Base-by-base conservation (phyloP, 2,797 vertebrate genomes). In the Anabacerthia variegaticeps region DNA sequence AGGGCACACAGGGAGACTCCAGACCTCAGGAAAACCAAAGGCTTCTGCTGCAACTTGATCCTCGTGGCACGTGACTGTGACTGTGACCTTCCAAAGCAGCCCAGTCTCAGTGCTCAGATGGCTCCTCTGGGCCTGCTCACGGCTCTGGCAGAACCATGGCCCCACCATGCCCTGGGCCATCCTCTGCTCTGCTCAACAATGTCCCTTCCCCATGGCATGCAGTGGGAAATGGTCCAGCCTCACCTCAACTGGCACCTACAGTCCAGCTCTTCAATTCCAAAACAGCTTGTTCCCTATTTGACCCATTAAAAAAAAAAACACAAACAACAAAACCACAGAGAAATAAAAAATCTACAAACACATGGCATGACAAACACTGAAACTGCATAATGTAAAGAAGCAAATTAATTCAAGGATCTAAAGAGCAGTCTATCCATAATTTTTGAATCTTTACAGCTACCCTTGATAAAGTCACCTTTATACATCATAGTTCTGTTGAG, bases 1-100 rank as follows among this genome's bases (percentile, higher is more conserved):
- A 0, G 3, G 37, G 49, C 0, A 1, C 63, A 22, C 5, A 0
- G 63, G 0, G 56, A 59, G 39, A 28, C 34, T n/a, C 72, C 72
- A 67, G 41, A 54, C 36, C 74, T 65, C 28, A 16, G 69, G 27
- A 75, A 61, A n/a, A 49, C 32, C 1, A 12, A 62, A 55, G 74
- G n/a, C 30, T 6, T 56, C 48, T 36, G 39, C 80, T 71, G 51
- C 43, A 74, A 7, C 32, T 17, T 41, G 17, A 72, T 43, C 78
- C 85, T 37, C 52, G 17, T 0, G 34, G 8, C 59, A 52, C 36
- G 9, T 27, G 39, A 32, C 49, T 24, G 37, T 27, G 49, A 16
- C 32, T n/a, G 32, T 1, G 17, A 44, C 51, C 71, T 48, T 62
- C 58, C 81, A 43, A n/a, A 66, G 3, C 62, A 84, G 66, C 26